Evolutionary conservation across 2,113 vertebrate species (phyloP).

Genomic region (Forbesichthys papilliferus): DNA sequence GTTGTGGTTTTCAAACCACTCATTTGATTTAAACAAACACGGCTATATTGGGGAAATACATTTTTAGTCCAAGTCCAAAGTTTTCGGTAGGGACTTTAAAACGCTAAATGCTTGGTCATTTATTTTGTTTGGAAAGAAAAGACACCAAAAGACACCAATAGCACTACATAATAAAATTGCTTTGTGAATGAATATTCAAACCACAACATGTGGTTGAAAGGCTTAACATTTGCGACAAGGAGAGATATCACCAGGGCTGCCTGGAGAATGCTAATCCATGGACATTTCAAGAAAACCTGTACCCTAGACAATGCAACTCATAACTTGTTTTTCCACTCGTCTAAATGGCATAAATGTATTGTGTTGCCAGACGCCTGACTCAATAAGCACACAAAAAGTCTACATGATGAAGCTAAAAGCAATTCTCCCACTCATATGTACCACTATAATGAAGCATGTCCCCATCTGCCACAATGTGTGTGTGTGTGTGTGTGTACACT

Average conservation of each 20-base stretch:
- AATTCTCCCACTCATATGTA: slow-evolving; percentile 61
- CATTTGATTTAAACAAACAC: too few relatives aligned
- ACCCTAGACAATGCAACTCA: slow-evolving; percentile 42
- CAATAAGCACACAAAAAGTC: slow-evolving; percentile 65
- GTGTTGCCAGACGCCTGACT: slow-evolving; percentile 62
- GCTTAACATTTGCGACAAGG: too few relatives aligned
- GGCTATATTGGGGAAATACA: too few relatives aligned
- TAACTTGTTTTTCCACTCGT: slow-evolving; percentile 52
- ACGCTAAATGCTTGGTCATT: too few relatives aligned
- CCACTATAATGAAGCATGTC: slow-evolving; percentile 60
- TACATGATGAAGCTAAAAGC: slow-evolving; percentile 61
- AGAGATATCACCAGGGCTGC: slow-evolving; percentile 7
- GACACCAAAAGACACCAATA: too few relatives aligned
- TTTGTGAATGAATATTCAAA: too few relatives aligned
- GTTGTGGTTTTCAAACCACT: too few relatives aligned
- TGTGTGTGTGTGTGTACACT: background rate
- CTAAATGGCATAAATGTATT: slow-evolving; percentile 53
- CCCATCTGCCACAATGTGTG: slow-evolving; percentile 58
- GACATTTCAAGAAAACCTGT: slow-evolving; percentile 35
- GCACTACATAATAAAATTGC: too few relatives aligned
- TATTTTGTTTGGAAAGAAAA: too few relatives aligned
- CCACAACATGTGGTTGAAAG: too few relatives aligned
- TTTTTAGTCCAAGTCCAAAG: too few relatives aligned
- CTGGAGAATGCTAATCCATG: slow-evolving; percentile 24
- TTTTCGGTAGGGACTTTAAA: too few relatives aligned